phyloP scores from a whole-genome alignment of 2,888 invertebrate genomes.

The Esperia sulphurella region DNA sequence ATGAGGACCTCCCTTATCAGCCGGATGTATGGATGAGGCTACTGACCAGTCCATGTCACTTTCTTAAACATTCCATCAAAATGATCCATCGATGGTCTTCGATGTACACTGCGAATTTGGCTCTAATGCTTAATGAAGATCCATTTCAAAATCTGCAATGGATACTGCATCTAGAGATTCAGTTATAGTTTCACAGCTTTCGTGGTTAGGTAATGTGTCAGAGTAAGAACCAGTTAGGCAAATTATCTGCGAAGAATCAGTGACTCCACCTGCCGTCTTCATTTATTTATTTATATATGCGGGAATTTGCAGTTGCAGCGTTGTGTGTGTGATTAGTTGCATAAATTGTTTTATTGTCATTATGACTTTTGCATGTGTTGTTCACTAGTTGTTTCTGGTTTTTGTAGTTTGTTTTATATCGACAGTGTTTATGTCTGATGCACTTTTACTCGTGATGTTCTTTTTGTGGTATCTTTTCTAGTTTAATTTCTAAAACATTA shows the following conservation, averaged over 20 bases:
- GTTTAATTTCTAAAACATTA: too few species aligned
- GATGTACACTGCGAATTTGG: constrained; percentile 17
- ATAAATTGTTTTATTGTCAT: constrained; percentile 4
- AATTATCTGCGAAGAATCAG: constrained; percentile 70
- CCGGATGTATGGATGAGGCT: constrained; percentile 44
- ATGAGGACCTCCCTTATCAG: constrained; percentile 53
- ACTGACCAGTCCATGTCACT: constrained; percentile 44
- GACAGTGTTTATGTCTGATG: background rate
- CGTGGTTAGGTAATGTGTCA: constrained; percentile 45
- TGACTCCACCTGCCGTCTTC: constrained; percentile 65
- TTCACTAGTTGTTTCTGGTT: background rate
- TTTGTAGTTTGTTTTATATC: background rate
- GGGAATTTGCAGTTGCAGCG: constrained; percentile 5
- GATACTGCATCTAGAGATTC: constrained; percentile 9
- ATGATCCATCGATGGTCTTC: background rate
- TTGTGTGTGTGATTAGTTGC: constrained; percentile 11
- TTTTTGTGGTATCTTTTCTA: background rate
- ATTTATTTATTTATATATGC: constrained; percentile 38
- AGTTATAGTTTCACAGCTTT: constrained; percentile 12
- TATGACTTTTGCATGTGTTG: background rate
- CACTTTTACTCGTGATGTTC: background rate
- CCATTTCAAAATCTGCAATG: constrained; percentile 20
- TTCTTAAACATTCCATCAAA: constrained; percentile 17
- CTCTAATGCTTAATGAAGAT: background rate
- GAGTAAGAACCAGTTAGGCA: constrained; percentile 68